These are phyloP conservation scores for Priocnemis perturbator DNA, from an alignment of 2,888 invertebrate genomes.

Conservation along the genomic window DNA sequence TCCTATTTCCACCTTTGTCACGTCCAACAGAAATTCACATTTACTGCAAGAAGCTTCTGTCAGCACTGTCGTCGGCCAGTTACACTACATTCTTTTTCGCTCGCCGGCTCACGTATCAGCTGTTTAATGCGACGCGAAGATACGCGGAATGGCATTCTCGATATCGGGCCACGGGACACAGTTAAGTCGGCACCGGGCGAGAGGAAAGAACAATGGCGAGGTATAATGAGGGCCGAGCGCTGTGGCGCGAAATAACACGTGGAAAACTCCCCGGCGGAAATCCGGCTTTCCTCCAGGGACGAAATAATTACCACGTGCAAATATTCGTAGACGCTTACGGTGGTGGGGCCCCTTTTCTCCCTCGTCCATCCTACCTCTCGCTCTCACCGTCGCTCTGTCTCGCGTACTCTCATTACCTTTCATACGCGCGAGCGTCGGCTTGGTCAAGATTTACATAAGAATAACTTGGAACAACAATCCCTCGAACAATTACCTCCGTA, in stretches of 20 bases:
- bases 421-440: constrained; percentile 40
- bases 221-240: constrained; percentile 54
- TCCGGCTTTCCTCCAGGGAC: constrained; percentile 59
- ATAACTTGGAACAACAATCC: constrained; percentile 71
- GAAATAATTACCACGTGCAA: constrained; percentile 72
- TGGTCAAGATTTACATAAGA: constrained; percentile 74
- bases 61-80: no score
- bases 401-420: neutral
- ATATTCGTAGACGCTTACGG: constrained; percentile 63
- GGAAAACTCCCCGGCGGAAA: constrained; percentile 60
- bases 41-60: no score
- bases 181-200: constrained; percentile 31
- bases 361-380: constrained; percentile 11
- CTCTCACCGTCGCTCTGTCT: neutral
- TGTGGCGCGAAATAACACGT: constrained; percentile 60
- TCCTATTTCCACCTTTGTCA: no score
- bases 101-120: no score
- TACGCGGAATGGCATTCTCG: no score
- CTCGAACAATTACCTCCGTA: constrained; percentile 70
- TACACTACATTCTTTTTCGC: no score
- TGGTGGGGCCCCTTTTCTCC: constrained; percentile 23
- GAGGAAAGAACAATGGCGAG: constrained; percentile 62
- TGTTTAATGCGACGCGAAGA: no score
- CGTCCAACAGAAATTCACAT: no score
- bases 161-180: constrained; percentile 4